Conservation (phyloP, 1,140 invertebrate genomes). For the Andrena cerasifolii region DNA sequence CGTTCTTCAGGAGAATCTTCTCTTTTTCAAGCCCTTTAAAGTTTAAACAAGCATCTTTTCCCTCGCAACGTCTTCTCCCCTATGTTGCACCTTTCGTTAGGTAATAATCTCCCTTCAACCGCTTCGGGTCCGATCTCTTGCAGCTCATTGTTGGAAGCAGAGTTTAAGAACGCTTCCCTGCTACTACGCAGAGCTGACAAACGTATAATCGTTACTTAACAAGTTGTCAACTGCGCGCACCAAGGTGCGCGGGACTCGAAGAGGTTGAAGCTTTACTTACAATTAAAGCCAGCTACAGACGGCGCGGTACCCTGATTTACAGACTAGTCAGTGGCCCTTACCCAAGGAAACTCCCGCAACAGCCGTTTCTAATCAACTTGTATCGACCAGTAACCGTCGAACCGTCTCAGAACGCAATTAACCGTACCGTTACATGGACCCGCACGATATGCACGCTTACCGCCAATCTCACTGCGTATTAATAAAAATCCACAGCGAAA, state of each 20-base stretch:
- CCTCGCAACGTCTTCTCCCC: neutral
- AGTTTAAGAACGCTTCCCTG: too few relatives aligned
- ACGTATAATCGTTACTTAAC: too few relatives aligned
- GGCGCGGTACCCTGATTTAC: slow-evolving; percentile 52
- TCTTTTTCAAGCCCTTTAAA: slow-evolving; percentile 9
- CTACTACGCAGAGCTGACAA: too few relatives aligned
- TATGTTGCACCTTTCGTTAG: neutral
- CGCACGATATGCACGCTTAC: slow-evolving; percentile 29
- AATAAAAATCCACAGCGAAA: neutral
- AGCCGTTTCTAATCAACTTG: neutral
- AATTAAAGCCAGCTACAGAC: neutral
- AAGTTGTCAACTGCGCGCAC: too few relatives aligned
- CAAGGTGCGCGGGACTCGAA: neutral
- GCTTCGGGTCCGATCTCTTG: neutral
- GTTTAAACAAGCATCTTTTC: neutral
- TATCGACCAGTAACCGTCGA: slow-evolving; percentile 10
- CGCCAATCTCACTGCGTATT: neutral
- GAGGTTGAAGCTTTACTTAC: neutral
- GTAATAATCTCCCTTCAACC: neutral
- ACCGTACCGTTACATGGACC: neutral
- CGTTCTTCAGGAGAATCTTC: slow-evolving; percentile 61
- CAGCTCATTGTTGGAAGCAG: too few relatives aligned
- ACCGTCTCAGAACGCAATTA: slow-evolving; percentile 18
- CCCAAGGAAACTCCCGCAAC: slow-evolving; percentile 10
- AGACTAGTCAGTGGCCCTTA: slow-evolving; percentile 47